Evolutionary conservation across 2,888 invertebrate genomes (phyloP).

Genomic region (Ophioninae sp.): DNA sequence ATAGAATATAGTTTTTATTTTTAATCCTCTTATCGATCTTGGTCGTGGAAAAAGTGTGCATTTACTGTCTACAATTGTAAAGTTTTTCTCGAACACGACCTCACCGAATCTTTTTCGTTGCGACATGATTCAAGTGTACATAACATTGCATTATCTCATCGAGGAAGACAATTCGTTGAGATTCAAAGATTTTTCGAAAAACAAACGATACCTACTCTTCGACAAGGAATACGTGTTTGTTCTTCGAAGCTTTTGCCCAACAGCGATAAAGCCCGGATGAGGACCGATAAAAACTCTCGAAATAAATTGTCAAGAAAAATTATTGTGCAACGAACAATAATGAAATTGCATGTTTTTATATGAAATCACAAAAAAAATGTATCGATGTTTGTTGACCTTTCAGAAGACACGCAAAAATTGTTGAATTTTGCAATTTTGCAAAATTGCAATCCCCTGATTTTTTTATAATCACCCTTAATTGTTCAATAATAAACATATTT

Average conservation of each 20-base stretch:
- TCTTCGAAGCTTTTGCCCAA: slow-evolving; percentile 7
- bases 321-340: background rate
- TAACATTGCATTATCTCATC: background rate
- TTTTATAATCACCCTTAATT: no score
- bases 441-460: no score
- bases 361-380: no score
- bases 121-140: background rate
- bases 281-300: background rate
- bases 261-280: background rate
- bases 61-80: no score
- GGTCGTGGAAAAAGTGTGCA: background rate
- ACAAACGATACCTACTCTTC: slow-evolving; percentile 36
- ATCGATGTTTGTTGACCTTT: no score
- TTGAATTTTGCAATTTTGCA: no score
- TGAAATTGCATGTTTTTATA: no score
- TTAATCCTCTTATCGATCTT: background rate
- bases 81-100: no score
- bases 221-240: slow-evolving; percentile 26
- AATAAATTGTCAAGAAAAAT: background rate
- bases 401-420: no score
- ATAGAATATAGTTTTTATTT: background rate
- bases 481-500: no score
- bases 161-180: background rate
- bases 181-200: slow-evolving; percentile 46
- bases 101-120: background rate